These are phyloP conservation scores for Puntigrus tetrazona DNA, from an alignment of 2,113 vertebrate genomes.

Conservation along the genomic window DNA sequence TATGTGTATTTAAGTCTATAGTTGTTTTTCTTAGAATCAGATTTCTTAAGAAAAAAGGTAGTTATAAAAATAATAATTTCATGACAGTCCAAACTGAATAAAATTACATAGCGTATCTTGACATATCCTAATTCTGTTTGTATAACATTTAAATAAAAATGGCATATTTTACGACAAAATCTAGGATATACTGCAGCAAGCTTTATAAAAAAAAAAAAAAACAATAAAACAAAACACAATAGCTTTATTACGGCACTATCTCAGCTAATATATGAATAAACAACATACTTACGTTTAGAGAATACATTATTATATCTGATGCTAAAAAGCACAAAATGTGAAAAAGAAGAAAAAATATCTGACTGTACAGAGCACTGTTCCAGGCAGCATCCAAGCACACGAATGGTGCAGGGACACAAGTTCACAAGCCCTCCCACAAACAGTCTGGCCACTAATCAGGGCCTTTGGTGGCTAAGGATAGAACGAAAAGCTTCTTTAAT, in stretches of 20 bases:
- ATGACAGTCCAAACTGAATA: not conserved
- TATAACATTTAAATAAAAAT: not conserved
- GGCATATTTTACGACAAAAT: not conserved
- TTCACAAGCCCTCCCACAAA: conserved; percentile 57
- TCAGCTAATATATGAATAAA: not conserved
- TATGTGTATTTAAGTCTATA: not conserved
- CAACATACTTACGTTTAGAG: conserved; percentile 68
- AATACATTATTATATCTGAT: conserved; percentile 69
- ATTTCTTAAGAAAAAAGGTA: not conserved
- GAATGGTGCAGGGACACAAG: conserved; percentile 30
- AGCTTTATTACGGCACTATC: too few relatives aligned
- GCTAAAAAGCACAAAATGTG: conserved; percentile 6
- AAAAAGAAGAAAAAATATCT: not conserved
- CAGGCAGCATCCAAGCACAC: not conserved
- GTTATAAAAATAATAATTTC: not conserved
- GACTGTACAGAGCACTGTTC: not conserved
- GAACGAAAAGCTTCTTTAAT: conserved; percentile 85
- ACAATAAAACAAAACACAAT: too few relatives aligned
- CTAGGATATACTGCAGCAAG: not conserved
- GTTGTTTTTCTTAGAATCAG: not conserved
- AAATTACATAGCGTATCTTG: not conserved
- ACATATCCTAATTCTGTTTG: not conserved
- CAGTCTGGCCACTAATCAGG: conserved; percentile 62
- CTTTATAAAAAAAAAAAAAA: too few relatives aligned
- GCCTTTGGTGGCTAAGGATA: conserved; percentile 77